Percentiles rank a stretch among this genome's conserved stretches.
phyloP scores from a whole-genome alignment of 2,113 vertebrate species.

The Rhipidura dahli region DNA sequence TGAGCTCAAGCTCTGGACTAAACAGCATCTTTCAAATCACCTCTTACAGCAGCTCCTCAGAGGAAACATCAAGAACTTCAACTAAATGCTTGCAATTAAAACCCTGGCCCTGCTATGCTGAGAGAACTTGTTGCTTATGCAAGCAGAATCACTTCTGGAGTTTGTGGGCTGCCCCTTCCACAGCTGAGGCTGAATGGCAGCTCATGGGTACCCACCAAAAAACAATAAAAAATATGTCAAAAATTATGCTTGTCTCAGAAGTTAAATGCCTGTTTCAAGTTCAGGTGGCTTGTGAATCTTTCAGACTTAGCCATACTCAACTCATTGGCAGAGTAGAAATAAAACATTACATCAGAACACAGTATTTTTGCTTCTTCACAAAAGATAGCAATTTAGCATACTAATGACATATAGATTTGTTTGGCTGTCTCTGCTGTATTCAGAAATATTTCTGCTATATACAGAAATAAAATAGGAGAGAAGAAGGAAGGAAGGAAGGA shows the following conservation, averaged over 20 bases:
- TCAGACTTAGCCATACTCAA: background rate
- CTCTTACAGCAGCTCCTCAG: background rate
- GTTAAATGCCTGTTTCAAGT: conserved; percentile 11
- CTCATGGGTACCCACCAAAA: background rate
- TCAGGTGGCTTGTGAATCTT: conserved; percentile 21
- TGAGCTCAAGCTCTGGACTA: background rate
- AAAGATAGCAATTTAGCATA: background rate
- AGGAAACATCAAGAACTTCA: conserved; percentile 5
- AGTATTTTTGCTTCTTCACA: background rate
- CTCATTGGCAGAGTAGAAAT: background rate
- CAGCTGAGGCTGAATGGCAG: background rate
- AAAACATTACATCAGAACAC: background rate
- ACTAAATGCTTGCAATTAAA: conserved; percentile 19
- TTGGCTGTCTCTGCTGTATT: background rate
- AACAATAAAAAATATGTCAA: background rate
- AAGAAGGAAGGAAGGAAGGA: background rate
- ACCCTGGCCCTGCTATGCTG: background rate
- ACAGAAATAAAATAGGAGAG: background rate
- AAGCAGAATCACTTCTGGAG: background rate
- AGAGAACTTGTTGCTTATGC: background rate
- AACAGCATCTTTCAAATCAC: background rate
- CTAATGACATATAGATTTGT: background rate
- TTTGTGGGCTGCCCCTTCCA: background rate
- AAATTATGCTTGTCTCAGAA: background rate
- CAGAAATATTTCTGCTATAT: no score